phyloP scores from a whole-genome alignment of 2,113 vertebrate species.

The Gulo gulo region DNA sequence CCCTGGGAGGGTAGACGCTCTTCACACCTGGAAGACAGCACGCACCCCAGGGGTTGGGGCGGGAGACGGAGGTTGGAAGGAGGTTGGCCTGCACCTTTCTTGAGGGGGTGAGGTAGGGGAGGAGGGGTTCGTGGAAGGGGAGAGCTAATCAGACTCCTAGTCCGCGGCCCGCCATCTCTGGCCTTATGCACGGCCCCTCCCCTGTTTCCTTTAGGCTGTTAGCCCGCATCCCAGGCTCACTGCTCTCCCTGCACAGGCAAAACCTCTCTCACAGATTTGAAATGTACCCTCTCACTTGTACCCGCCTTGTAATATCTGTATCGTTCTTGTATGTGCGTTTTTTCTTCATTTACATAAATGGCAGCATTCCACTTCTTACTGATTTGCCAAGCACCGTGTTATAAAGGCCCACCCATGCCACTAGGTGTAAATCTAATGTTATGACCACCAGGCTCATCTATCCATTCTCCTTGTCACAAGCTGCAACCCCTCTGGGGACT shows the following conservation, averaged over 20 bases:
- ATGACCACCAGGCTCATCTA: background rate
- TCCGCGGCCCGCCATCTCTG: background rate
- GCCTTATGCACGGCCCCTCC: background rate
- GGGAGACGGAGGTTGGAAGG: background rate
- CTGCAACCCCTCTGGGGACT: background rate
- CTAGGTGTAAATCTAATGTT: background rate
- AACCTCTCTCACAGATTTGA: background rate
- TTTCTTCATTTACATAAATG: background rate
- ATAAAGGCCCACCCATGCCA: background rate
- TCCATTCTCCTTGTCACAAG: background rate
- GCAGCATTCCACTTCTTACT: background rate
- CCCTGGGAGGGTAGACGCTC: slow-evolving; percentile 79
- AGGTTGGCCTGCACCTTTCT: background rate
- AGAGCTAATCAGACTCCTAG: background rate
- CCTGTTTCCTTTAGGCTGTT: background rate
- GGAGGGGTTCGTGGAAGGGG: background rate
- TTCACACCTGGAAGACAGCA: slow-evolving; percentile 80
- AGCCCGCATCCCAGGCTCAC: background rate
- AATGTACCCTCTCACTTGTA: background rate
- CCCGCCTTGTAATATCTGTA: background rate
- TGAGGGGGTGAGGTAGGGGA: fast-evolving
- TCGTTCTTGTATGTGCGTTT: background rate
- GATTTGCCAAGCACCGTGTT: background rate
- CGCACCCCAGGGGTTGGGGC: background rate
- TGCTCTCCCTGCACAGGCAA: background rate